These are phyloP conservation scores for Plotosus lineatus DNA, from an alignment of 2,113 vertebrate species.

Conservation along the genomic window DNA sequence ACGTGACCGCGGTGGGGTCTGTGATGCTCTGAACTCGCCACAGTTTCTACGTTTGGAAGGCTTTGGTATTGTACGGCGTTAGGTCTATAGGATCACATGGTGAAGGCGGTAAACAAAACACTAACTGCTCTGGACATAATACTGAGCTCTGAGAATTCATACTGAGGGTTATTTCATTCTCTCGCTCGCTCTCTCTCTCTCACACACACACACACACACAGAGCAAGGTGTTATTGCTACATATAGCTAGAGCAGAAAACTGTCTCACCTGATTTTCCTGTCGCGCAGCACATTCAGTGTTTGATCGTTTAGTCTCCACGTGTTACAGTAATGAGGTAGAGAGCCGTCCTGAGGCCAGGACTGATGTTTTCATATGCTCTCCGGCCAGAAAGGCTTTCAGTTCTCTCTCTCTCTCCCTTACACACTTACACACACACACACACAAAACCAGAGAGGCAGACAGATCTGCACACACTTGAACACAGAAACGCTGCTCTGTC, in stretches of 20 bases:
- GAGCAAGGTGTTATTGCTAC: neutral
- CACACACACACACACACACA: neutral
- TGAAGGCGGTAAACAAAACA: neutral
- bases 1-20: neutral
- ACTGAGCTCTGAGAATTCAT: conserved; percentile 33
- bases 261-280: neutral
- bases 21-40: neutral
- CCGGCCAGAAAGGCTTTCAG: conserved; percentile 75
- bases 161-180: neutral
- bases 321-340: conserved; percentile 87
- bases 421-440: neutral
- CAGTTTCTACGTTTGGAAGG: neutral
- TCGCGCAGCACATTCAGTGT: conserved; percentile 58
- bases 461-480: conserved; percentile 1
- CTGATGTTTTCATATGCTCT: conserved; percentile 82
- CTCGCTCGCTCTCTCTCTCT: no score
- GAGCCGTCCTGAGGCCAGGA: conserved; percentile 74
- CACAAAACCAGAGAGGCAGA: conserved; percentile 17
- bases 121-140: conserved; percentile 17
- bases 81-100: neutral
- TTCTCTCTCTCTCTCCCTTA: conserved; percentile 8
- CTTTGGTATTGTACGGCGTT: conserved; percentile 35
- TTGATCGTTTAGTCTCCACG: conserved; percentile 76
- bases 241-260: neutral
- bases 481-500: conserved; percentile 29